Conservation (phyloP, 2,797 vertebrate species). For the Gorsachius magnificus region DNA sequence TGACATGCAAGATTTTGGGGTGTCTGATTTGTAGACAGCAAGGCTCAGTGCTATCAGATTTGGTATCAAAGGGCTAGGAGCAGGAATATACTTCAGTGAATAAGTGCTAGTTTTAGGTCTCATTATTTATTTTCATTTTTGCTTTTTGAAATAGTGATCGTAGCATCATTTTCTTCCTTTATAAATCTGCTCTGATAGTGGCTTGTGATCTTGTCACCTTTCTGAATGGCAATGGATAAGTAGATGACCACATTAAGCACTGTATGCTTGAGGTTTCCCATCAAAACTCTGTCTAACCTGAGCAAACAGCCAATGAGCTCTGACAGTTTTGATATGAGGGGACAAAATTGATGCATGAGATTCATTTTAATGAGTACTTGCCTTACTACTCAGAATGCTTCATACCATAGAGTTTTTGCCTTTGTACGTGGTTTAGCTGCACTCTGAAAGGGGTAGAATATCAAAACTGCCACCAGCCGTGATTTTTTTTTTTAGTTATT, state of each 20-base stretch:
- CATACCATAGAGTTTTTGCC: not conserved
- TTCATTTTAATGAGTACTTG: slow-evolving; percentile 21
- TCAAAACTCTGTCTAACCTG: not conserved
- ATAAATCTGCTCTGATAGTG: not conserved
- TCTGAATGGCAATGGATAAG: not conserved
- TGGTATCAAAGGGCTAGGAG: not conserved
- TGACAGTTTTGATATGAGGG: slow-evolving; percentile 34
- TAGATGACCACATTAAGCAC: not conserved
- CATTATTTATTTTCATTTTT: not conserved
- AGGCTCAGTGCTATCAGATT: not conserved
- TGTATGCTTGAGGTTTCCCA: not conserved
- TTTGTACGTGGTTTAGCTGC: not conserved
- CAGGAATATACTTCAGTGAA: not conserved
- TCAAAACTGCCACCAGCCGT: not conserved
- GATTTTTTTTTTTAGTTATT: not conserved
- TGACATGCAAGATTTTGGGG: not conserved
- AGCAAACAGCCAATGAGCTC: slow-evolving; percentile 21
- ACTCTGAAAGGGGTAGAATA: not conserved
- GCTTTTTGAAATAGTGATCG: accelerated
- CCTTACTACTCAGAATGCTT: not conserved
- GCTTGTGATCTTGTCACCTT: not conserved
- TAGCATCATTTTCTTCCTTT: not conserved
- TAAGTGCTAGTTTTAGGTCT: not conserved
- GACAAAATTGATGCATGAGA: not conserved
- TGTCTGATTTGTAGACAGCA: not conserved